Evolutionary conservation across 1,140 invertebrate genomes (phyloP), one percentile per base, ranked within the genome.

Genomic region (Calliopsis andreniformis): DNA sequence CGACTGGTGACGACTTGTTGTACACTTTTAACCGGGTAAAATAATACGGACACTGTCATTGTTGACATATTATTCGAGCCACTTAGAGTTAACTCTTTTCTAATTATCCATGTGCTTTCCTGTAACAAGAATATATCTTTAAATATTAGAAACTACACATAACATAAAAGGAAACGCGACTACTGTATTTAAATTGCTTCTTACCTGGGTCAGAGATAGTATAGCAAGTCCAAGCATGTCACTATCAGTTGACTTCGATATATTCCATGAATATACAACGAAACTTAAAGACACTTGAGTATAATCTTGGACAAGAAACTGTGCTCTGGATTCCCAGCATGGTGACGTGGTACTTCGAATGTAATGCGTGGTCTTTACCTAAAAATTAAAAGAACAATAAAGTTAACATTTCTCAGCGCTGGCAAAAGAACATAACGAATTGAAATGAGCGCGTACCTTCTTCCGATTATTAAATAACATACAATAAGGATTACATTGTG

Each of bases 331-430:
- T 76, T 94, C 92, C 93, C 93, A 94, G 49, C 85, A 82, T 0
- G 93, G 93, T 32, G 91, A 93, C 28, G 86, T 86, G 4, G 91
- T 93, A 4, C 87, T 87, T 23, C 90, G 82, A 30, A 94, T 72
- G 56, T 93, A 94, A 75, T 94, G 93, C 2, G 93, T 94, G 4
- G 93, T 93, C 85, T 93, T 91, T 12, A 94, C 87, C 93, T 94
- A 79, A 16, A 86, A 85, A 79, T 59, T 35, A 77, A 63, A 49
- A 67, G 4, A 61, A 58, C 51, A 43, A 39, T 10, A 58, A 79
- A 32, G 43, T 18, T 47, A 47, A 5, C 10, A 47, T 53, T 42
- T 67, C 51, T 63, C 35, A 59, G 18, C 76, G 18, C 10, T 56
- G 8, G n/a, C n/a, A 3, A 63, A 56, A 61, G 28, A 63, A 64